Percentiles rank a stretch among this genome's conserved stretches.
Evolutionary conservation across 2,113 vertebrate genomes (phyloP).

Genomic region (Bujurquina vittata): DNA sequence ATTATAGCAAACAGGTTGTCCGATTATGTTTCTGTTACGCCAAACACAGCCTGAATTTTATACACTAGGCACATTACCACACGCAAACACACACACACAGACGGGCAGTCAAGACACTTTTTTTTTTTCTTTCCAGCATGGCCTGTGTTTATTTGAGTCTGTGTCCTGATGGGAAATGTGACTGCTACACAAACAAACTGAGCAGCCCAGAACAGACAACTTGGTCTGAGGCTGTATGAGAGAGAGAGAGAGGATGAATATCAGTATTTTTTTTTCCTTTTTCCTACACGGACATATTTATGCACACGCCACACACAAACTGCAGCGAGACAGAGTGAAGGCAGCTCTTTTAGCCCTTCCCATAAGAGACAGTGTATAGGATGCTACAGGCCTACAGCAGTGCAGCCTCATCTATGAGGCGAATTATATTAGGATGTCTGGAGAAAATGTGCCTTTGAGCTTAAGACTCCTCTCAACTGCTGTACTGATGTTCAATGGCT

Average conservation of each 20-base stretch:
- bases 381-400: background rate
- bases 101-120: background rate
- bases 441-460: constrained; percentile 2
- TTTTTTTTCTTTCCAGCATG: constrained; percentile 53
- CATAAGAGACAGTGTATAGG: background rate
- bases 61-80: constrained; percentile 20
- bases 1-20: constrained; percentile 59
- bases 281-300: constrained; percentile 7
- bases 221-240: constrained; percentile 13
- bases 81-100: constrained; percentile 28
- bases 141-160: constrained; percentile 76
- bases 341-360: constrained; percentile 3
- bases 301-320: background rate
- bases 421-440: constrained; percentile 21
- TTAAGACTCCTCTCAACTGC: background rate
- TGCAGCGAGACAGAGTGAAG: constrained; percentile 17
- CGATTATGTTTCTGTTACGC: constrained; percentile 63
- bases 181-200: constrained; percentile 73
- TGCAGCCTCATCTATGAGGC: background rate
- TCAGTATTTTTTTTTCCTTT: constrained; percentile 12
- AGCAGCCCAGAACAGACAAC: constrained; percentile 52
- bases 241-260: constrained; percentile 10
- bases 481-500: constrained; percentile 14
- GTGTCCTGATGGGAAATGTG: constrained; percentile 76
- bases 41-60: constrained; percentile 57